phyloP scores from a whole-genome alignment of 2,888 invertebrate species.

The Pyrrhosoma nymphula region DNA sequence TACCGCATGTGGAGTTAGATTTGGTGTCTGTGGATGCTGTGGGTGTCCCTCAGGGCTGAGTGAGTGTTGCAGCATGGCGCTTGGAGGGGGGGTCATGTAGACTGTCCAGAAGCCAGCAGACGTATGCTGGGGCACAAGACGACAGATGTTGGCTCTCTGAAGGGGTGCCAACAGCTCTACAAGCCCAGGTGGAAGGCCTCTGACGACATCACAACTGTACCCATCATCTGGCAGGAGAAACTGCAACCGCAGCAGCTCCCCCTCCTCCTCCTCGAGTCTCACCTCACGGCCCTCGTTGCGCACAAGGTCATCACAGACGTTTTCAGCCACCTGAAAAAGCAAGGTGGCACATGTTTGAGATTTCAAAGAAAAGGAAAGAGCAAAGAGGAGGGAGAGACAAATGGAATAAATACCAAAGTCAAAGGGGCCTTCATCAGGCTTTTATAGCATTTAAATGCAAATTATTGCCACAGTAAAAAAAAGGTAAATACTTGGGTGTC shows the following conservation, averaged over 20 bases:
- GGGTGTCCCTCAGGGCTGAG: conserved; percentile 22
- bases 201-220: conserved; percentile 97
- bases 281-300: conserved; percentile 94
- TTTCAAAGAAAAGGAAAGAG: not conserved
- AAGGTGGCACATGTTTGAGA: not conserved
- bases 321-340: conserved; percentile 86
- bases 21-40: conserved; percentile 17
- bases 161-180: conserved; percentile 92
- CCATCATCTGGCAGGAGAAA: conserved; percentile 98
- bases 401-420: too few species aligned
- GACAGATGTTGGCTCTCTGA: conserved; percentile 91
- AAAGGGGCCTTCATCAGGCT: too few species aligned
- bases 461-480: too few species aligned
- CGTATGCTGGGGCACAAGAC: conserved; percentile 93
- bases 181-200: conserved; percentile 92
- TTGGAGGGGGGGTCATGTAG: conserved; percentile 83
- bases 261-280: conserved; percentile 95
- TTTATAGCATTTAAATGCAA: too few species aligned
- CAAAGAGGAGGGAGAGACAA: too few species aligned
- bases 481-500: too few species aligned
- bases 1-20: conserved; percentile 74
- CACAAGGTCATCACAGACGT: conserved; percentile 94
- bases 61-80: conserved; percentile 36
- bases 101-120: conserved; percentile 97
- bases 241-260: conserved; percentile 90